Base-by-base conservation (phyloP, 1,140 invertebrate genomes). In the Bombus superbus region DNA sequence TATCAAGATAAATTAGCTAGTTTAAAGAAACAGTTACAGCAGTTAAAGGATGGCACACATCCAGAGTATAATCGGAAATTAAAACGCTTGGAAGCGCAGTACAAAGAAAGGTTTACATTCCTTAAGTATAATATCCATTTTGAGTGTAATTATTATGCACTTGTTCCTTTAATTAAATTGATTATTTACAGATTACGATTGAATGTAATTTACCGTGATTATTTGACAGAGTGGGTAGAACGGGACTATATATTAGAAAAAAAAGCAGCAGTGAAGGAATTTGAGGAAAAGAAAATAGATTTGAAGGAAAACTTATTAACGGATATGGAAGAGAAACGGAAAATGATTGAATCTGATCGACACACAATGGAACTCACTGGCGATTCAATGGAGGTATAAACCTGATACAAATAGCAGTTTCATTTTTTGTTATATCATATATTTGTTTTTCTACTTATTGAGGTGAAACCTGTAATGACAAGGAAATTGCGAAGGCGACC, bases 271-370 rank as follows among this genome's bases (percentile, higher is more conserved):
- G 97, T 96, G 1, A 98, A 98, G 94, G 98, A 99, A 91, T 99
- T 98, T 96, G 98, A 99, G 94, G 98, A 99, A 90, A 99, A 99
- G 93, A 99, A 99, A 93, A 96, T 98, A 88, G 98, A 99, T 93
- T 95, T 99, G 22, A 97, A 97, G 92, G 98, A 99, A 94, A 98
- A 97, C 95, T 94, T 99, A 28, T 96, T 99, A 22, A 96, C 97
- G 59, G 98, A 99, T 93, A 97, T 99, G 93, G 98, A 99, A 93
- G 99, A 99, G 86, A 99, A 99, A 92, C 96, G 97, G 90, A 97
- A 97, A 90, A 96, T 97, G 88, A 98, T 99, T 87, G 98, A 99
- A 95, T 96, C 96, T 88, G 99, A 99, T 93, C 95, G 98, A 74
- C 97, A 97, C 87, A 97, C 96, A 66, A 97, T 99, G 95, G 98